Conservation (phyloP, 2,113 vertebrate genomes). For the Indicator maculatus region DNA sequence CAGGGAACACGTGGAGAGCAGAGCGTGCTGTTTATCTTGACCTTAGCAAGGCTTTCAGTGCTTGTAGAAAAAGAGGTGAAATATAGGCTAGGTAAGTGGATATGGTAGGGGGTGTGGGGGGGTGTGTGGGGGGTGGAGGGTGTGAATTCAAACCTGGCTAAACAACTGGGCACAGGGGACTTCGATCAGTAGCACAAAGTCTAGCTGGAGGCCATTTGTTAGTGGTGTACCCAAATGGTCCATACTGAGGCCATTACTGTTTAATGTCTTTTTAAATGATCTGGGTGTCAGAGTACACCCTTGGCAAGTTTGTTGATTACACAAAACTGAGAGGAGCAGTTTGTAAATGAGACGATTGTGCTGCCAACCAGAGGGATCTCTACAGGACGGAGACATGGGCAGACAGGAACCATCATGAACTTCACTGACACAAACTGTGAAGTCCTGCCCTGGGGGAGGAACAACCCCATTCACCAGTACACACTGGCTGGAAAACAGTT, state of each 20-base stretch:
- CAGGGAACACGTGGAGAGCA: background rate
- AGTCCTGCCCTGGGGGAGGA: too few relatives aligned
- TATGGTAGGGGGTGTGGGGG: background rate
- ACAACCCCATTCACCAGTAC: too few relatives aligned
- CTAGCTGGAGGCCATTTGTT: background rate
- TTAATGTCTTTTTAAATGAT: background rate
- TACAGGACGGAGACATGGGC: too few relatives aligned
- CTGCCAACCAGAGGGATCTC: too few relatives aligned
- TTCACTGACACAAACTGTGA: too few relatives aligned
- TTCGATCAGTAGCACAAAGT: background rate
- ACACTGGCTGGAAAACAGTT: too few relatives aligned
- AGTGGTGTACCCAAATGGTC: background rate
- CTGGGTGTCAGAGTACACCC: background rate
- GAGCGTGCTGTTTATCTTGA: background rate
- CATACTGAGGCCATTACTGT: background rate
- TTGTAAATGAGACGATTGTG: too few relatives aligned
- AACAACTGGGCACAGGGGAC: background rate
- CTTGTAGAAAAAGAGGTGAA: background rate
- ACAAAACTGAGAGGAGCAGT: too few relatives aligned
- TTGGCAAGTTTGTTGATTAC: background rate
- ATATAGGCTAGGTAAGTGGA: background rate
- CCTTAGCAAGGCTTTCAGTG: too few relatives aligned
- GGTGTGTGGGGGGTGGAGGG: too few relatives aligned
- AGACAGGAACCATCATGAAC: too few relatives aligned
- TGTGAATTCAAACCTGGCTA: background rate